Percentiles rank a stretch among this genome's conserved stretches.
phyloP scores from a whole-genome alignment of 2,888 invertebrate species.

The Anticlea derivata region DNA sequence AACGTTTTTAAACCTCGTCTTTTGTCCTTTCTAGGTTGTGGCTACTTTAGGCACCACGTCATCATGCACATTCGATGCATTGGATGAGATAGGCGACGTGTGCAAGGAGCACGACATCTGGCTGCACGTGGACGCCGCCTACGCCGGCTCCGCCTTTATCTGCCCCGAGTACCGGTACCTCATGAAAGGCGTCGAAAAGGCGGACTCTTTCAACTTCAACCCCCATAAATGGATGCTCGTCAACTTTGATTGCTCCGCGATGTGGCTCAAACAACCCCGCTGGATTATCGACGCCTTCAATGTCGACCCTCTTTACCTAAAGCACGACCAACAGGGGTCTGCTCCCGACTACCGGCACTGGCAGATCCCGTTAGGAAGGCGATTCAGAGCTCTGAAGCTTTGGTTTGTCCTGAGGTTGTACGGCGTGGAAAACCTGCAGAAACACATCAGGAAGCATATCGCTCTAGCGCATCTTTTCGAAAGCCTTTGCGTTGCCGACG shows the following conservation, averaged over 20 bases:
- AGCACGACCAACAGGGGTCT: slow-evolving; percentile 95
- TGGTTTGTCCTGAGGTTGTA: slow-evolving; percentile 97
- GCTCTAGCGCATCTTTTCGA: slow-evolving; percentile 95
- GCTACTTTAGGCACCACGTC: slow-evolving; percentile 97
- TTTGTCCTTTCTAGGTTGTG: slow-evolving; percentile 84
- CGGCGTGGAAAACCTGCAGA: slow-evolving; percentile 94
- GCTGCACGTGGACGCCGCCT: slow-evolving; percentile 98
- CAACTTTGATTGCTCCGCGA: slow-evolving; percentile 99
- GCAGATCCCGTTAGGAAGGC: slow-evolving; percentile 97
- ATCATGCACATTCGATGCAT: slow-evolving; percentile 96
- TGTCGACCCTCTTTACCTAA: slow-evolving; percentile 98
- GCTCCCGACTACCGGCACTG: slow-evolving; percentile 98
- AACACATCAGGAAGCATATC: slow-evolving; percentile 93
- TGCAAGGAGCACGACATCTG: slow-evolving; percentile 90
- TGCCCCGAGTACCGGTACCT: slow-evolving; percentile 97
- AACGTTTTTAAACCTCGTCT: neutral
- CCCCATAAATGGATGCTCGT: slow-evolving; percentile 99
- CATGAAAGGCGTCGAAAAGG: slow-evolving; percentile 94
- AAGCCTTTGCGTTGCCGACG: slow-evolving; percentile 88
- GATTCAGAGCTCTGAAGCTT: slow-evolving; percentile 95
- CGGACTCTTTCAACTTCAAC: slow-evolving; percentile 99
- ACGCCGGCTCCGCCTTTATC: slow-evolving; percentile 97
- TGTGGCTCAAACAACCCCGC: slow-evolving; percentile 96
- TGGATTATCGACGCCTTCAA: slow-evolving; percentile 98
- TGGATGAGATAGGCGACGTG: slow-evolving; percentile 96